Evolutionary conservation across 2,113 vertebrate genomes (phyloP), one percentile per base, ranked within the genome.

Genomic region (Symphodus melops): DNA sequence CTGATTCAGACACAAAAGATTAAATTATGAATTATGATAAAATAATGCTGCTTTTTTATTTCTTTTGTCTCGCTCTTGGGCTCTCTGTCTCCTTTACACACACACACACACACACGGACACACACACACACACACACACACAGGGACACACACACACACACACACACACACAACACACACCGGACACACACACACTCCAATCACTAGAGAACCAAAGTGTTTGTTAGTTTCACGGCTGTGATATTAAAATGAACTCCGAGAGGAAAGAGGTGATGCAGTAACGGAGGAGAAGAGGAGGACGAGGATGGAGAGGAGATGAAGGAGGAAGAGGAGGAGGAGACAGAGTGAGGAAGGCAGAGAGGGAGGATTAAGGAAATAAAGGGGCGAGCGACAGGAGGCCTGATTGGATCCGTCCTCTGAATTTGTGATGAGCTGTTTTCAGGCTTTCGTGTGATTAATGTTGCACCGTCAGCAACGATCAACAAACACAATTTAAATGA

Each of bases 391-490:
- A 42, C 72, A 17, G 74, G 69, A 51, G 59, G 51, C 52, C 55
- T 74, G 71, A 75, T 75, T 54, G 52, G 66, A 83, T 68, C 28
- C 48, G 49, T 66, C 66, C n/a, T 52, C 41, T 83, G 71, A 83
- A 83, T 83, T 37, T 55, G 21, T 6, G 56, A 78, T 78, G 65
- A 78, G 68, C 55, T 71, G 60, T 49, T 20, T 16, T 5, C 25
- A n/a, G 59, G 61, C 25, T 21, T 28, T 33, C 9, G 37, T 14
- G 53, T 17, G 63, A 77, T 63, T 66, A 58, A 63, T 21, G 46
- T 7, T 0, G 73, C 56, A 33, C 61, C 7, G 68, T 62, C 67
- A 71, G 41, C 53, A 20, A 55, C 55, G 20, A 42, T 62, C 73
- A 68, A 9, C 73, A 70, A 54, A 69, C 60, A 44, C 41, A 54